Evolutionary conservation across 1,140 invertebrate species (phyloP).

Genomic region (Apis dorsata): DNA sequence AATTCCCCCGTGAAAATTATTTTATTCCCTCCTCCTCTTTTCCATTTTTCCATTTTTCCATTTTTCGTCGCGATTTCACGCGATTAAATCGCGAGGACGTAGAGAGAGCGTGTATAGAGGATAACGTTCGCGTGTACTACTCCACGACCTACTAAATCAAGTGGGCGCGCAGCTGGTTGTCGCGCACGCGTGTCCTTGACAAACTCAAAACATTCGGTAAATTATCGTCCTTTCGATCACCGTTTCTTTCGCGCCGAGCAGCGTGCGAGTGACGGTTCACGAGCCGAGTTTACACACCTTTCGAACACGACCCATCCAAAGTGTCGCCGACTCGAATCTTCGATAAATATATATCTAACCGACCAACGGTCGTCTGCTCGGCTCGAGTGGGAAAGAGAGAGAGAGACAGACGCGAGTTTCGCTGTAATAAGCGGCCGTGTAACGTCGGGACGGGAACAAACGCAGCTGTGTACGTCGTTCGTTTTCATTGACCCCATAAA

Average conservation of each 20-base stretch:
- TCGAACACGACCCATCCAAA: no score
- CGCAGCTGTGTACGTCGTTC: constrained; percentile 13
- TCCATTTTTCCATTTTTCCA: no score
- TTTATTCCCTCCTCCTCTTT: background rate
- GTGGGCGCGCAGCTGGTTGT: background rate
- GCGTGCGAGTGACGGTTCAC: no score
- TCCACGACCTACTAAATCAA: constrained; percentile 14
- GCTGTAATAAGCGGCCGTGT: constrained; percentile 46
- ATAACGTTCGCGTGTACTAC: background rate
- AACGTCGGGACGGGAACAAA: constrained; percentile 4
- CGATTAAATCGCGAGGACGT: no score
- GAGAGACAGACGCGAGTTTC: constrained; percentile 23
- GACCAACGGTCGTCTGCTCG: no score
- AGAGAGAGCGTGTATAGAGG: no score
- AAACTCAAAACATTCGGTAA: background rate
- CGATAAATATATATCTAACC: no score
- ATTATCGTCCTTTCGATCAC: constrained; percentile 17
- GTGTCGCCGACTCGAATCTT: no score
- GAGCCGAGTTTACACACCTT: no score
- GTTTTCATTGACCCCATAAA: constrained; percentile 57
- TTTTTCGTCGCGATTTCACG: no score
- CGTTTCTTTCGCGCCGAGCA: background rate
- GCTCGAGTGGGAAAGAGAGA: background rate
- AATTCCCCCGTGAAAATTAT: background rate
- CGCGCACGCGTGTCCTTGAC: constrained; percentile 8